A percentile compares a stretch with the other conserved stretches of the same genome.
Conservation (phyloP, 2,888 invertebrate species). For the Chalcis sispes region DNA sequence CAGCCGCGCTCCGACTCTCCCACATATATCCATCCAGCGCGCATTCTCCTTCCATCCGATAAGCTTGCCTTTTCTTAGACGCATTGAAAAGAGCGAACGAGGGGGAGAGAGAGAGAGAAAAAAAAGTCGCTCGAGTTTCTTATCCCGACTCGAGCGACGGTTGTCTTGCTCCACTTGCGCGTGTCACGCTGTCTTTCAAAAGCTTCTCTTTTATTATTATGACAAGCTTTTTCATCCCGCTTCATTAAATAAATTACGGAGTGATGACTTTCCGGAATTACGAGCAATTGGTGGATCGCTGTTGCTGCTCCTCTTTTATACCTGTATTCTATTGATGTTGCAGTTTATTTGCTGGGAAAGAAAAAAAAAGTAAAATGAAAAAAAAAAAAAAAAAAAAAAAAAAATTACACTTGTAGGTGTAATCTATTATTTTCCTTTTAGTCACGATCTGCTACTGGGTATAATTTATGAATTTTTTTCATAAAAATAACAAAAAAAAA, state of each 20-base stretch:
- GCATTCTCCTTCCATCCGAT: no score
- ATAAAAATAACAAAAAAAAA: no score
- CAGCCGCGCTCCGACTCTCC: not conserved
- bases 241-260: constrained; percentile 39
- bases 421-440: constrained; percentile 25
- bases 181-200: constrained; percentile 20
- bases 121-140: not conserved
- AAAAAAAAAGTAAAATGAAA: no score
- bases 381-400: no score
- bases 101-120: not conserved
- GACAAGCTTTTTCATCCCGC: not conserved
- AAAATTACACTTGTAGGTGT: constrained; percentile 8
- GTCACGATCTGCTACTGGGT: not conserved
- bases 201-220: not conserved
- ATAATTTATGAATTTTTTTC: constrained; percentile 36
- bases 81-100: no score
- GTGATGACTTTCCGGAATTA: constrained; percentile 38
- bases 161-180: constrained; percentile 1
- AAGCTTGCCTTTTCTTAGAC: no score
- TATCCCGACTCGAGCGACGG: no score
- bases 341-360: constrained; percentile 22
- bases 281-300: not conserved
- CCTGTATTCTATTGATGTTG: not conserved
- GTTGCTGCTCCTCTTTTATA: constrained; percentile 19
- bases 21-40: not conserved